These are phyloP conservation scores for Ceryle rudis DNA, from an alignment of 2,797 vertebrate genomes.

Conservation along the genomic window DNA sequence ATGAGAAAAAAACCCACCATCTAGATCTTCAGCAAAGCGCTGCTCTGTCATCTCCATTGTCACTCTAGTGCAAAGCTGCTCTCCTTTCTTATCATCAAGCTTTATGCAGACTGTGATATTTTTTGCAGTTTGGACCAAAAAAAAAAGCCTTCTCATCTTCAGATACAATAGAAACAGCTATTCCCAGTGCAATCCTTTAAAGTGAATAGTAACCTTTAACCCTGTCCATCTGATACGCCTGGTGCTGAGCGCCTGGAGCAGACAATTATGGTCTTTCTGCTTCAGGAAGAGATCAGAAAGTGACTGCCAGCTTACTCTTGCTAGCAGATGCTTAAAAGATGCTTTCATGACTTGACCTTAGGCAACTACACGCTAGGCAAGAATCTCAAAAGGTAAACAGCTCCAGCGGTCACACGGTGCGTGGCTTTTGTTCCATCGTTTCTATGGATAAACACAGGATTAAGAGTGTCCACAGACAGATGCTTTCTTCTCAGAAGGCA, in stretches of 20 bases:
- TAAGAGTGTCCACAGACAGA: no score
- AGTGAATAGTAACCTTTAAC: not conserved
- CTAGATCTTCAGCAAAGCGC: not conserved
- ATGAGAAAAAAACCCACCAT: not conserved
- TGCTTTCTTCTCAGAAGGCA: not conserved
- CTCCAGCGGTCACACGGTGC: not conserved
- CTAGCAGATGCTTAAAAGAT: not conserved
- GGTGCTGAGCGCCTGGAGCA: not conserved
- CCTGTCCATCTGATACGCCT: not conserved
- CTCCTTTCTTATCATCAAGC: not conserved
- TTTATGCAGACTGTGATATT: not conserved
- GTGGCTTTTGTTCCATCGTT: not conserved
- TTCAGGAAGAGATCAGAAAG: not conserved
- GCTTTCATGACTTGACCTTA: not conserved
- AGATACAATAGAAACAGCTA: not conserved
- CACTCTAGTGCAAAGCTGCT: not conserved
- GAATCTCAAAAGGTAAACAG: not conserved
- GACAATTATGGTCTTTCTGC: not conserved
- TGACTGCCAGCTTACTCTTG: not conserved
- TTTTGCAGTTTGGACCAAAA: not conserved
- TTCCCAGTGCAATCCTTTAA: not conserved
- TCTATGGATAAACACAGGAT: not conserved
- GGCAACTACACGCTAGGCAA: not conserved
- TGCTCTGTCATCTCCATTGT: not conserved
- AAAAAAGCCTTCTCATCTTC: constrained; percentile 1